Percentiles rank a stretch among this genome's conserved stretches.
These are phyloP conservation scores for Delphinapterus leucas DNA, from an alignment of 2,113 vertebrate genomes.

Conservation along the genomic window DNA sequence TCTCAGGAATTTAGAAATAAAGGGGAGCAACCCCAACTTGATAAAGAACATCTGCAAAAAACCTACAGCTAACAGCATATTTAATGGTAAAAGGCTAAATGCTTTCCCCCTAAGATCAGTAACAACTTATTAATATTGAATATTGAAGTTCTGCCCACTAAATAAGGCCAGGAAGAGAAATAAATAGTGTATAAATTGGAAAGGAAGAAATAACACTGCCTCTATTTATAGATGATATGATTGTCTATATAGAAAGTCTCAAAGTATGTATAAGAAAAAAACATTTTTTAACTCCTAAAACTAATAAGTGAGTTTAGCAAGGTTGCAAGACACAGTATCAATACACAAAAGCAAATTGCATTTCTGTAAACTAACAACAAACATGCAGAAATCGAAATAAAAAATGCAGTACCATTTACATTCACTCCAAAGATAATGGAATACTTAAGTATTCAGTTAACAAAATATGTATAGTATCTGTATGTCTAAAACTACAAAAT, in stretches of 20 bases:
- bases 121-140: background rate
- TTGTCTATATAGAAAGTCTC: background rate
- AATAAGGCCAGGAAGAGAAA: background rate
- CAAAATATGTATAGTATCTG: background rate
- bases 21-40: background rate
- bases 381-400: background rate
- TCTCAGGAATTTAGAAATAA: background rate
- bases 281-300: background rate
- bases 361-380: background rate
- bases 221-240: background rate
- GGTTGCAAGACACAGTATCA: background rate
- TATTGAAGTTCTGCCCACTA: background rate
- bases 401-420: background rate
- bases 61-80: background rate
- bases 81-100: background rate
- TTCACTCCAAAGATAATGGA: background rate
- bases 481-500: background rate
- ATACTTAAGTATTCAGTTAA: background rate
- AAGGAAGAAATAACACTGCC: background rate
- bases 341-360: background rate
- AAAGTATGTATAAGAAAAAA: background rate
- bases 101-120: background rate
- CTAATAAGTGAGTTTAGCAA: background rate
- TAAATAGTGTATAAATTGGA: background rate
- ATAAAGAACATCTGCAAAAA: background rate